Conservation (phyloP, 23 tunicate species). For the Phallusia fumigata region DNA sequence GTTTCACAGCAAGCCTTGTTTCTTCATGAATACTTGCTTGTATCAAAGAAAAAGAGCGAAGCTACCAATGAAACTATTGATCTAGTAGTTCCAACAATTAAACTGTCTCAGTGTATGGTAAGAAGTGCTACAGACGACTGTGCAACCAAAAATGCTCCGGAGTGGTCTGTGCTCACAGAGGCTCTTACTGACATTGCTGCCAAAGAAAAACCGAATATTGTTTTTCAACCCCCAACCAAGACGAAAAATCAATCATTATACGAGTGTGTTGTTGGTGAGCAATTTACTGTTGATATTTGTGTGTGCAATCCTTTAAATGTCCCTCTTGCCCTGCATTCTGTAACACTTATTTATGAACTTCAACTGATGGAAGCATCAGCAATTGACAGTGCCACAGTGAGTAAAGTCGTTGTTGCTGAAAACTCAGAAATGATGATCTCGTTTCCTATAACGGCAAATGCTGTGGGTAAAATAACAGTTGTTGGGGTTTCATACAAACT, state of each 20-base stretch:
- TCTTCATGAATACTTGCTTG: constrained; percentile 65
- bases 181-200: background rate
- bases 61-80: background rate
- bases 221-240: background rate
- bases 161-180: background rate
- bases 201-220: background rate
- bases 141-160: constrained; percentile 23
- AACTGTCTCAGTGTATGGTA: background rate
- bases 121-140: background rate
- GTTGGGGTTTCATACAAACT: constrained; percentile 44
- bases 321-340: constrained; percentile 24
- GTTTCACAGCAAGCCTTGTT: constrained; percentile 67
- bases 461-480: constrained; percentile 25
- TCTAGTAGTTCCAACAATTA: background rate
- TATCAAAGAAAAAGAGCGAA: constrained; percentile 28
- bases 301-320: constrained; percentile 40
- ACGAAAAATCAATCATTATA: background rate
- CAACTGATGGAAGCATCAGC: background rate
- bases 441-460: constrained; percentile 28
- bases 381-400: constrained; percentile 21
- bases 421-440: constrained; percentile 9
- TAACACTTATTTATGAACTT: constrained; percentile 15
- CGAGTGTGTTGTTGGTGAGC: constrained; percentile 21
- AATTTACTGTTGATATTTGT: constrained; percentile 31
- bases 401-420: constrained; percentile 29